Conservation (phyloP, 2,113 vertebrate genomes). For the Dolichotis patagonum region DNA sequence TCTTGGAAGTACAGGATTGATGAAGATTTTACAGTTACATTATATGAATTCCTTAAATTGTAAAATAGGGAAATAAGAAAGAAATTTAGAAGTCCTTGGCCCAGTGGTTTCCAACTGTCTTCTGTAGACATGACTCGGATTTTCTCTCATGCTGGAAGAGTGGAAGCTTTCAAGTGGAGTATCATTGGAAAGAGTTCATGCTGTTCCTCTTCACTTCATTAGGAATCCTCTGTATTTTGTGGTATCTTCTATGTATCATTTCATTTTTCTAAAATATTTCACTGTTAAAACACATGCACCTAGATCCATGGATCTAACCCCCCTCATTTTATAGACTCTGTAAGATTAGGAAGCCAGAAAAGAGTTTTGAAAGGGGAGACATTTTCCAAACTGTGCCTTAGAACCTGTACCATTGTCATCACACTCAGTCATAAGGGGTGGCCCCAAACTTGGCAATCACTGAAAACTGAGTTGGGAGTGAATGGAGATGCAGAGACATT, state of each 20-base stretch:
- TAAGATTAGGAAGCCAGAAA: background rate
- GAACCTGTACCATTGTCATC: background rate
- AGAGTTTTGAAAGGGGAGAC: background rate
- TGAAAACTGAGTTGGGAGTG: background rate
- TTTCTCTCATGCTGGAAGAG: background rate
- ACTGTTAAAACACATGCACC: background rate
- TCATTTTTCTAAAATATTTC: conserved; percentile 20
- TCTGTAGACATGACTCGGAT: background rate
- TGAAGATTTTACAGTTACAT: background rate
- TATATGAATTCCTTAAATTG: background rate
- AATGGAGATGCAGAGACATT: background rate
- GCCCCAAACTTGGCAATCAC: background rate
- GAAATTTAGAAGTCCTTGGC: background rate
- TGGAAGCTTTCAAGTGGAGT: background rate
- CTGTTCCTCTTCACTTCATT: background rate
- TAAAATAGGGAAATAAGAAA: background rate
- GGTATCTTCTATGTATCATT: background rate
- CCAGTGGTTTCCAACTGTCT: background rate
- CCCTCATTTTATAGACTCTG: background rate
- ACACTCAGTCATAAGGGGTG: background rate
- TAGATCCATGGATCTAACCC: background rate
- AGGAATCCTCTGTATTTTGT: background rate
- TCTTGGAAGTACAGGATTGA: background rate
- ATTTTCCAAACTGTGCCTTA: background rate
- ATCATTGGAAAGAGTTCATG: background rate